These are phyloP conservation scores for Danaus plexippus DNA, from an alignment of 1,140 invertebrate species.

Conservation along the genomic window DNA sequence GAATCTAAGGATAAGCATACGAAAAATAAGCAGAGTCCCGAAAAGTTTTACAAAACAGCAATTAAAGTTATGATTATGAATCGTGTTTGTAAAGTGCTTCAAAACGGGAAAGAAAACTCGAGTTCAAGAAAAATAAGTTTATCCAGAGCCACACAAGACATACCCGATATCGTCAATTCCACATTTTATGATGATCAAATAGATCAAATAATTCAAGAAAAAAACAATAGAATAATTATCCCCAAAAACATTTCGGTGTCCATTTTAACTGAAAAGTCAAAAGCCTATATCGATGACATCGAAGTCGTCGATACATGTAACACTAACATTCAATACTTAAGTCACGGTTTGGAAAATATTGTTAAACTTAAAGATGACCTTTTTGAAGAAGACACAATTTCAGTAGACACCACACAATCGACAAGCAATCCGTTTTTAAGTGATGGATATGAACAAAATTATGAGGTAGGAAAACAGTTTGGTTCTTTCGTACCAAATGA, in stretches of 20 bases:
- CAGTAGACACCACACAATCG: constrained; percentile 29
- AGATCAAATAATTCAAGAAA: constrained; percentile 30
- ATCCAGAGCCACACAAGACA: constrained; percentile 28
- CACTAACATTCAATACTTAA: not conserved
- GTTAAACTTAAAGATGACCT: constrained; percentile 17
- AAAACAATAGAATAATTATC: constrained; percentile 44
- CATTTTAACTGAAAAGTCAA: constrained; percentile 45
- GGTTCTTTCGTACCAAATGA: constrained; percentile 44
- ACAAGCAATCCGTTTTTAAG: constrained; percentile 52
- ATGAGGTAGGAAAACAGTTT: constrained; percentile 38
- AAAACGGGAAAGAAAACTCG: constrained; percentile 30
- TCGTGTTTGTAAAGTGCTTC: constrained; percentile 49
- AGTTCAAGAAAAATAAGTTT: constrained; percentile 17
- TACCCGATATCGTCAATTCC: constrained; percentile 67
- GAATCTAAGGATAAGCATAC: constrained; percentile 2
- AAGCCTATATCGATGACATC: constrained; percentile 18
- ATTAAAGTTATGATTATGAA: constrained; percentile 46
- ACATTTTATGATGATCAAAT: constrained; percentile 43
- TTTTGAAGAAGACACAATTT: constrained; percentile 37
- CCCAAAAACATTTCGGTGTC: constrained; percentile 59
- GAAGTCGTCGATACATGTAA: not conserved
- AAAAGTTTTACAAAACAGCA: constrained; percentile 39
- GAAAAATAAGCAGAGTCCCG: not conserved
- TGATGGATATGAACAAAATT: constrained; percentile 37
- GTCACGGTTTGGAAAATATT: constrained; percentile 13